Evolutionary conservation across 1,140 invertebrate species (phyloP), one percentile per base, ranked within the genome.

Genomic region (Drosophila leontia): DNA sequence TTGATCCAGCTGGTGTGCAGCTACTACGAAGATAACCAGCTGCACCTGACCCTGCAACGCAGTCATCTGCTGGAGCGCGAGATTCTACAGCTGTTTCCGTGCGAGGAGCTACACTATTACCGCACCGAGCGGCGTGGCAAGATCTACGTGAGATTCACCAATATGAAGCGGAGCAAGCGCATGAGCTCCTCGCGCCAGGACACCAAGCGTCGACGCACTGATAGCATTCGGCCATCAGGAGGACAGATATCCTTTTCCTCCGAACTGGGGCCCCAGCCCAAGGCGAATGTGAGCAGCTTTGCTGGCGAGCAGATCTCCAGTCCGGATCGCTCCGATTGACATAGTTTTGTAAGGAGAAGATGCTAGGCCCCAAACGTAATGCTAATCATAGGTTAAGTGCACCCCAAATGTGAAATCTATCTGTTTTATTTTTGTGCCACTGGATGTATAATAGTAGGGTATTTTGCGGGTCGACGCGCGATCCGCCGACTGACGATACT

Each of bases 91-190:
- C 63, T 92, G 0, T 92, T 78, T 8, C 91, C 91, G 17, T 76
- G 63, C 41, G 91, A 92, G 42, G 78, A 90, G 37, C 47, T 92
- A 1, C 69, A 80, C 15, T 90, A 78, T 48, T 92, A 92, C 65
- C 91, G 91, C 55, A 92, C 87, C 13, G 85, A 92, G 34, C 71
- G 88, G 7, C 74, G 91, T 9, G 91, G 91, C 57, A 92, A 91
- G 63, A 92, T 92, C 68, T 92, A 92, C 41, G 82, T 85, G 26
- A 29, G 91, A 11, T 92, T 90, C 41, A 90, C 82, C 19, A 91
- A 92, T 37, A 92, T 92, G 84, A 92, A 92, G 76, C 64, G 91
- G 0, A 88, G 83, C 48, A 90, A 81, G 37, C 65, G 85, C 7
- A 55, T 88, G 0, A 78, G 61, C 17, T 13, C 76, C 50, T 44